Base-by-base conservation (phyloP, 2,888 invertebrate genomes). In the Epirrhoe alternata region DNA sequence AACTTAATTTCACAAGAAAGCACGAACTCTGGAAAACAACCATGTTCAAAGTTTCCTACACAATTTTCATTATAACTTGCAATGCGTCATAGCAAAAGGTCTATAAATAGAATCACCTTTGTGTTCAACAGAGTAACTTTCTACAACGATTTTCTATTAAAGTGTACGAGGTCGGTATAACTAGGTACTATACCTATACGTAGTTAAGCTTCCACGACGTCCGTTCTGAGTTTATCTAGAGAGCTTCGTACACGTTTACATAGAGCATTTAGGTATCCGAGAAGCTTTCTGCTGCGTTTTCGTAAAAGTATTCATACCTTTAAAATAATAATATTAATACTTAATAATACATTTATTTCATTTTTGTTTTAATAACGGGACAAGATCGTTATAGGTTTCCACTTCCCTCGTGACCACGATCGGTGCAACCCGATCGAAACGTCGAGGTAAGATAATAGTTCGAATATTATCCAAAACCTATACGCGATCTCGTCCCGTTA, bases 141-240 rank as follows among this genome's bases (percentile, higher is more conserved):
- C 59, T 55, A 55, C 54, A 59, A 64, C 50, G 50, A 55, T 59
- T 54, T 59, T 54, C 64, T 54, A 59, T 54, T 54, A 53, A 54
- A 58, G 38, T 49, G 14, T 58, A 58, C 57, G 62, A 64, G 63
- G 53, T 64, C 38, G 53, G 49, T 49, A 59, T 33, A 47, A 14
- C 5, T 45, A 6, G n/a, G 1, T 16, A 47, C 0, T 35, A 30
- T 38, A n/a, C 24, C 7, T 33, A 49, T 47, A 56, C 14, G 49
- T 51, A n/a, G 24, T 24, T 16, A 14, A 14, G 16, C 14, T 57
- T 59, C 8, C 42, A 14, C 12, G 38, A 38, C 51, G 51, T 59
- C 50, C 50, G 17, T 6, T 16, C 16, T 45, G 45, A 57, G 57
- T 47, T 57, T 56, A 49, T 57, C 49, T 24, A 14, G 42, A 30